Conservation (phyloP, 2,888 invertebrate species). For the Carcina quercana region DNA sequence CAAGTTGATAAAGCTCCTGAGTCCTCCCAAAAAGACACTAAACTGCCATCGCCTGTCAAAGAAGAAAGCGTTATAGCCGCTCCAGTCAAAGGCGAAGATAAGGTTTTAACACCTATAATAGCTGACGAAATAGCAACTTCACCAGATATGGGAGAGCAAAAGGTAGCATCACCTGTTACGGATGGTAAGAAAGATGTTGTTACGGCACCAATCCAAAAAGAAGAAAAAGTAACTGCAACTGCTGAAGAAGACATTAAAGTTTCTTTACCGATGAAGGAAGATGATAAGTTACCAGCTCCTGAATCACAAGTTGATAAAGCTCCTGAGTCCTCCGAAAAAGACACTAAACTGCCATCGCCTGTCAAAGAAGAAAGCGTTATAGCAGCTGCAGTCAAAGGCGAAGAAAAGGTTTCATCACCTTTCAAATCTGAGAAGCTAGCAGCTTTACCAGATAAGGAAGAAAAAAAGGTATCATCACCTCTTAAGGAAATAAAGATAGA, state of each 20-base stretch:
- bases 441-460: background rate
- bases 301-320: background rate
- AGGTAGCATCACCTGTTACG: background rate
- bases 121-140: too few relatives aligned
- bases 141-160: too few relatives aligned
- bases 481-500: background rate
- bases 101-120: constrained; percentile 1
- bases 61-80: too few relatives aligned
- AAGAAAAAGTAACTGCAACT: background rate
- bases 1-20: background rate
- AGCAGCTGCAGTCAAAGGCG: too few relatives aligned
- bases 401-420: constrained; percentile 1
- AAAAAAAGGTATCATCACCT: background rate
- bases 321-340: background rate
- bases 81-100: too few relatives aligned
- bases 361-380: too few relatives aligned
- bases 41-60: background rate
- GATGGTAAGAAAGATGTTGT: constrained; percentile 1
- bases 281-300: background rate
- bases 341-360: background rate
- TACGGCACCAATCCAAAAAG: background rate
- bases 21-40: background rate
- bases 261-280: background rate
- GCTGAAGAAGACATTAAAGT: background rate
- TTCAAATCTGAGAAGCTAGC: background rate